Percentiles rank a stretch among this genome's conserved stretches.
Evolutionary conservation across 2,797 vertebrate genomes (phyloP).

Genomic region (Takifugu ocellatus): DNA sequence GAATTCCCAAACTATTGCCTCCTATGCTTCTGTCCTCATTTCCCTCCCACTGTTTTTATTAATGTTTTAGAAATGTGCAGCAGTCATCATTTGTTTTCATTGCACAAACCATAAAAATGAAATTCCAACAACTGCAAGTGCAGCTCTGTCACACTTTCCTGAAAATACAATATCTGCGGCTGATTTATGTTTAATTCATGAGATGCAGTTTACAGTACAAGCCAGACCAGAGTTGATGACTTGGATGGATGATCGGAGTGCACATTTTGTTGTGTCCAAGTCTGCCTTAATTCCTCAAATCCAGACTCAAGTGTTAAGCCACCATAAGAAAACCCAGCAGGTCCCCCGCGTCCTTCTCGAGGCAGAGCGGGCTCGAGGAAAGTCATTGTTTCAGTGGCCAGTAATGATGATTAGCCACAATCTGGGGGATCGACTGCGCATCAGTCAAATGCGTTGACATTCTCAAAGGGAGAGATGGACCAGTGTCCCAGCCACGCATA

Average conservation of each 20-base stretch:
- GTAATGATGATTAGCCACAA: conserved; percentile 79
- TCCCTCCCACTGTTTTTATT: conserved; percentile 30
- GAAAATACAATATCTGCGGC: conserved; percentile 18
- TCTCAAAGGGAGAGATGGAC: conserved; percentile 74
- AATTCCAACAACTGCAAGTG: conserved; percentile 23
- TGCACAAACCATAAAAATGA: conserved; percentile 18
- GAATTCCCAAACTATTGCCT: conserved; percentile 56
- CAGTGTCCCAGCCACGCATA: conserved; percentile 60
- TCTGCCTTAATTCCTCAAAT: conserved; percentile 67
- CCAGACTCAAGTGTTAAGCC: conserved; percentile 69
- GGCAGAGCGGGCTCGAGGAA: conserved; percentile 73
- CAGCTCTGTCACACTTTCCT: conserved; percentile 5
- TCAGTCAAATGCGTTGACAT: conserved; percentile 78
- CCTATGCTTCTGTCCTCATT: conserved; percentile 64
- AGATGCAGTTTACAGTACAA: conserved; percentile 25
- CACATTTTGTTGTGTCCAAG: conserved; percentile 66
- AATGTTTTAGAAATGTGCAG: conserved; percentile 25
- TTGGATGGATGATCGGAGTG: conserved; percentile 61
- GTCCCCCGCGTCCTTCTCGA: conserved; percentile 73
- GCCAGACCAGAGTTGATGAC: conserved; percentile 46
- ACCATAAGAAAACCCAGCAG: conserved; percentile 55
- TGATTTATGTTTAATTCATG: conserved; percentile 26
- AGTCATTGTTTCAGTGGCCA: conserved; percentile 74
- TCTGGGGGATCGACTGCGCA: conserved; percentile 79
- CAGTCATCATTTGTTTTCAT: conserved; percentile 38